These are phyloP conservation scores for Microchrysa polita DNA, from an alignment of 2,888 invertebrate genomes.

Conservation along the genomic window DNA sequence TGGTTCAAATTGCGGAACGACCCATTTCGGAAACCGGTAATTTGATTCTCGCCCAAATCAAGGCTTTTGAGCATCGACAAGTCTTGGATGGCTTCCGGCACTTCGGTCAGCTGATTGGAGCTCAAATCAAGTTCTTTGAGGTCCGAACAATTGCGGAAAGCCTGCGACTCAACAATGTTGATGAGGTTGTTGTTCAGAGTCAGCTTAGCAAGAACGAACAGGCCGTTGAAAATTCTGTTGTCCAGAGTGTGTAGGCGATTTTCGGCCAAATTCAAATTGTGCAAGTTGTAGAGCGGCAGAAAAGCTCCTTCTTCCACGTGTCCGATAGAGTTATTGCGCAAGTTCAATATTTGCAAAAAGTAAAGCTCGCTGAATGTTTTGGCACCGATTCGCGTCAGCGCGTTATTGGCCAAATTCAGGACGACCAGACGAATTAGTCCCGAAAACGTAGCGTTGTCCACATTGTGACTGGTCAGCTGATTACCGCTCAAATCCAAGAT, in stretches of 20 bases:
- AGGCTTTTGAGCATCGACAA: constrained; percentile 85
- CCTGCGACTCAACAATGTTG: constrained; percentile 78
- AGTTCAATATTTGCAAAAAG: constrained; percentile 84
- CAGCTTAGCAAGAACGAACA: constrained; percentile 83
- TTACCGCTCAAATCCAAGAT: constrained; percentile 87
- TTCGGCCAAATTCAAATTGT: constrained; percentile 88
- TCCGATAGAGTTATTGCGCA: constrained; percentile 88
- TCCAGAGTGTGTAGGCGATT: constrained; percentile 85
- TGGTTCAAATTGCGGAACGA: constrained; percentile 87
- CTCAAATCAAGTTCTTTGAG: constrained; percentile 89
- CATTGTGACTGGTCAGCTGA: constrained; percentile 83
- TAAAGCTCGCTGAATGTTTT: constrained; percentile 87
- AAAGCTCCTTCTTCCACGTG: constrained; percentile 90
- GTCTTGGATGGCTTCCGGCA: constrained; percentile 85
- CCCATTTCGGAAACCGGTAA: constrained; percentile 82
- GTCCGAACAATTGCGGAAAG: constrained; percentile 88
- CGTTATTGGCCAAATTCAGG: constrained; percentile 85
- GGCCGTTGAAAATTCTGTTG: constrained; percentile 82
- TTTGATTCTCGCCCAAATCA: constrained; percentile 92
- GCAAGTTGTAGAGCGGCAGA: constrained; percentile 85
- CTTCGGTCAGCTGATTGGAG: constrained; percentile 82
- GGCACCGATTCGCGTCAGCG: constrained; percentile 83
- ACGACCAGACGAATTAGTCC: constrained; percentile 86
- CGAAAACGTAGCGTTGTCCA: constrained; percentile 85
- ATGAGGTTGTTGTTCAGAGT: constrained; percentile 88